Conservation (phyloP, 2,797 vertebrate genomes). For the Micropoecilia bifurca region DNA sequence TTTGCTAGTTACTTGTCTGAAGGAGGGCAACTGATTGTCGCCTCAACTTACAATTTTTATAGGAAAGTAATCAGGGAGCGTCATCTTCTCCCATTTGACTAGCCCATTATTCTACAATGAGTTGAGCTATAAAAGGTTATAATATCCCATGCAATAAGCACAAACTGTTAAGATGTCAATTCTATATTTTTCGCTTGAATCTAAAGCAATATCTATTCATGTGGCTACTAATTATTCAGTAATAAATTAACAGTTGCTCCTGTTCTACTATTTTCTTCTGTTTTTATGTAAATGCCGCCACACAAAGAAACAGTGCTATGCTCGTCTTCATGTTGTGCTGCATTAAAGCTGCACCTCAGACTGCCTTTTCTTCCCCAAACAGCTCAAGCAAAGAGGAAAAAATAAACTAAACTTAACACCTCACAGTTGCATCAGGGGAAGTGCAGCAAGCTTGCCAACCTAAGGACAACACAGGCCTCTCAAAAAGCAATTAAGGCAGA, state of each 20-base stretch:
- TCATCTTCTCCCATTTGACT: no score
- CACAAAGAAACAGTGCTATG: neutral
- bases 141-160: neutral
- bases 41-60: no score
- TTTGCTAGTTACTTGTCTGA: no score
- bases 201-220: neutral
- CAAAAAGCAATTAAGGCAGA: conserved; percentile 82
- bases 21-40: no score
- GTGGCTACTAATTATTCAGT: neutral
- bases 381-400: conserved; percentile 37
- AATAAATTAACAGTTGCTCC: neutral
- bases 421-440: conserved; percentile 62
- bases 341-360: conserved; percentile 49
- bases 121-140: neutral
- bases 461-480: conserved; percentile 75
- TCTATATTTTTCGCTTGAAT: neutral
- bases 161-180: neutral
- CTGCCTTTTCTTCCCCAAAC: conserved; percentile 22
- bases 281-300: neutral
- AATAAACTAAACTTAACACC: conserved; percentile 54
- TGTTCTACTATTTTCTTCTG: neutral
- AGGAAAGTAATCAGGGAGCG: no score
- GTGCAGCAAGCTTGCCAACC: conserved; percentile 66
- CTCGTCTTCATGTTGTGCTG: conserved; percentile 20
- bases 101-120: neutral